Conservation (phyloP, 1,140 invertebrate genomes). For the Trichonephila inaurata region DNA sequence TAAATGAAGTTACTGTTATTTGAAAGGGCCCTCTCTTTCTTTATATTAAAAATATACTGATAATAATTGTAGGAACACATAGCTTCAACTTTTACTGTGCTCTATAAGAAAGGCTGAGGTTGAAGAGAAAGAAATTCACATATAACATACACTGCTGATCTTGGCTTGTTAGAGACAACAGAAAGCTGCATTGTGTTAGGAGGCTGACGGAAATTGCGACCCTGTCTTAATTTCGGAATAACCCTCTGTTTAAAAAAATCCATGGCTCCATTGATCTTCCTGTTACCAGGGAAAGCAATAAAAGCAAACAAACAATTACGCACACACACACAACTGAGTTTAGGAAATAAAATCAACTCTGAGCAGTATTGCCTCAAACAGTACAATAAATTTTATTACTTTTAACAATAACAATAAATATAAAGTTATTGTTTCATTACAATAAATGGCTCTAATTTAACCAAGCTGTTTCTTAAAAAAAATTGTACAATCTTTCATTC, state of each 20-base stretch:
- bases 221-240: conserved; percentile 74
- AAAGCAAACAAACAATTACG: conserved; percentile 37
- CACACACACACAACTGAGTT: background rate
- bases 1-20: background rate
- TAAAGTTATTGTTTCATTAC: no score
- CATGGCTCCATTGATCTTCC: conserved; percentile 77
- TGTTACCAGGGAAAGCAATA: conserved; percentile 42
- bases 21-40: background rate
- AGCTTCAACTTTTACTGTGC: no score
- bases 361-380: no score
- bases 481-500: no score
- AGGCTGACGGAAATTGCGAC: conserved; percentile 54
- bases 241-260: conserved; percentile 75
- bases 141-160: conserved; percentile 64
- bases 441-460: no score
- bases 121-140: background rate
- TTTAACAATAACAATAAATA: no score
- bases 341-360: background rate
- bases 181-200: conserved; percentile 28
- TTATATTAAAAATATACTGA: background rate
- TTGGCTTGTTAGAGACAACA: conserved; percentile 65
- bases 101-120: background rate
- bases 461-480: no score
- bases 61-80: no score
- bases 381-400: no score